phyloP scores from a whole-genome alignment of 1,140 invertebrate genomes.

The Holotrichia oblita region DNA sequence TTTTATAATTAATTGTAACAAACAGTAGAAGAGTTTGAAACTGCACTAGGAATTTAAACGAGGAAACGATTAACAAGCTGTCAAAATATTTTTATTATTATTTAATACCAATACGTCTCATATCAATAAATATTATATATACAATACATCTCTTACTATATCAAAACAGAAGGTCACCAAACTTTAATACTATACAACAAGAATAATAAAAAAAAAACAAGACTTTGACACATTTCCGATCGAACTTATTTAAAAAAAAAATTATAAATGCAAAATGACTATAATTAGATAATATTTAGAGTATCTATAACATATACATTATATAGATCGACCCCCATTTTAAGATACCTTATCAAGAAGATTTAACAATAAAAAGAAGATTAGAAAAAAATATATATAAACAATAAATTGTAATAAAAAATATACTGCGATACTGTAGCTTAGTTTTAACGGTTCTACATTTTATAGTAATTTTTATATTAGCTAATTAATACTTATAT shows the following conservation, averaged over 20 bases:
- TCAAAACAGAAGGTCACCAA: not conserved
- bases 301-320: not conserved
- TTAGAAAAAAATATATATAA: not conserved
- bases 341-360: too few species aligned
- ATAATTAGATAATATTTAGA: constrained; percentile 26
- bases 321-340: constrained; percentile 13
- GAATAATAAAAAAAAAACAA: too few species aligned
- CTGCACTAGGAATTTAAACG: too few species aligned
- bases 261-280: not conserved
- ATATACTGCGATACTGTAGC: constrained; percentile 16
- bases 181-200: not conserved
- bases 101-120: too few species aligned
- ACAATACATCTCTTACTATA: too few species aligned
- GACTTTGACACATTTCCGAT: not conserved
- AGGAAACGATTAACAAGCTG: too few species aligned
- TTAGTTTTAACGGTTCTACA: constrained; percentile 1
- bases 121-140: not conserved
- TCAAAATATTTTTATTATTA: too few species aligned
- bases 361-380: too few species aligned
- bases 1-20: too few species aligned
- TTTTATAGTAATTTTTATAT: constrained; percentile 35
- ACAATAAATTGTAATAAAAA: constrained; percentile 1
- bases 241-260: not conserved
- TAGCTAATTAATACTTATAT: not conserved
- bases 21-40: too few species aligned